A percentile compares a stretch with the other conserved stretches of the same genome.
These are phyloP conservation scores for Lacerta bilineata DNA, from an alignment of 2,797 vertebrate species.

Conservation along the genomic window DNA sequence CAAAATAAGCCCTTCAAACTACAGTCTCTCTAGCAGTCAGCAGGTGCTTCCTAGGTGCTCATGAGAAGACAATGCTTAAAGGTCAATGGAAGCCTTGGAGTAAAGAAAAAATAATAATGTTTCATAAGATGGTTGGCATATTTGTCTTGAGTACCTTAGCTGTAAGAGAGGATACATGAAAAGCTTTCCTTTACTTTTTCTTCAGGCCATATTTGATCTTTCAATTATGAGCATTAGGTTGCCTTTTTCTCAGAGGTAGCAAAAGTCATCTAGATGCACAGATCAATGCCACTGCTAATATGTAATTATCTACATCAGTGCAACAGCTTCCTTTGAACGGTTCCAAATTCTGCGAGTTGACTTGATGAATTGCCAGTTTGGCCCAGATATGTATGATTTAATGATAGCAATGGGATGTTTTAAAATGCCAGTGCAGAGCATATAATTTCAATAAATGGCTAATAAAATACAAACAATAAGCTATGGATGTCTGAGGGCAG, in stretches of 20 bases:
- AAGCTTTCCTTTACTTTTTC: conserved; percentile 1
- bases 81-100: neutral
- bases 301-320: conserved; percentile 1
- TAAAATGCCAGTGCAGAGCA: conserved; percentile 35
- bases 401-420: conserved; percentile 43
- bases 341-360: conserved; percentile 43
- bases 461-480: neutral
- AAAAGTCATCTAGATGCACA: neutral
- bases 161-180: neutral
- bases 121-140: neutral
- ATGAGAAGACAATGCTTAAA: too few relatives aligned
- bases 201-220: neutral
- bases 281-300: conserved; percentile 13
- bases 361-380: conserved; percentile 42
- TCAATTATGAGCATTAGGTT: neutral
- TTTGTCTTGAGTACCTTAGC: neutral
- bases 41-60: too few relatives aligned
- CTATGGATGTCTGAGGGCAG: neutral
- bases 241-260: conserved; percentile 23
- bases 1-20: neutral
- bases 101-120: neutral
- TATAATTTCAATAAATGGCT: conserved; percentile 9
- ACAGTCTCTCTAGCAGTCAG: neutral
- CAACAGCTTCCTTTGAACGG: conserved; percentile 1
- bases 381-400: neutral